Base-by-base conservation (phyloP, 2,113 vertebrate species). In the Triplophysa rosa region DNA sequence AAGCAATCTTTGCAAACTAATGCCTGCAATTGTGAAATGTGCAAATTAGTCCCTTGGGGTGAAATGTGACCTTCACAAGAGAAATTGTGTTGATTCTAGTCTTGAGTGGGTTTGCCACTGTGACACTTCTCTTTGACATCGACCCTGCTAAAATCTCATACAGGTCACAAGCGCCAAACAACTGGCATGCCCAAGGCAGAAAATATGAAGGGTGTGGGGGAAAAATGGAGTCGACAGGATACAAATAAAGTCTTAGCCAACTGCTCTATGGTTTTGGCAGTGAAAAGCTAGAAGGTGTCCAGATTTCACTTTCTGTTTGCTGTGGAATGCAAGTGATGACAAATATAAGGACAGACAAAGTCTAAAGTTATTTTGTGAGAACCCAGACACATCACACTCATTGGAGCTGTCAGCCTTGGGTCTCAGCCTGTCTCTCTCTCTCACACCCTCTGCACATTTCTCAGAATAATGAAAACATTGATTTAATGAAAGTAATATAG, bases 221-320 rank as follows among this genome's bases (percentile, higher is more conserved):
- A 59, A 17, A 66, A 56, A 66, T 42, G 24, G 11, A 73, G 37
- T 19, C 29, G 62, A 80, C 19, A 74, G 24, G 69, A 45, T 21
- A 52, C n/a, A 58, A 70, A 65, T 80, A 80, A 64, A 71, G 29
- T 33, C 16, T 8, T 17, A 67, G 79, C 52, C 37, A 67, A 56
- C 49, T 5, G 40, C 40, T 59, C 45, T 72, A 24, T 65, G 61
- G 61, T 49, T 52, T 73, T 80, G 78, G 33, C 69, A 73, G 49
- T 45, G 26, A 67, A 58, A 74, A 58, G 78, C 49, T 67, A 66
- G 40, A 73, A 59, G 62, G 37, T 42, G 65, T 42, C 16, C 37
- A 71, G 47, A n/a, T 26, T 64, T 73, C 13, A 1, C 19, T 45
- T 80, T 72, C 54, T 17, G 45, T 80, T 80, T 73, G 47, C 62